These are phyloP conservation scores for Pyrrhopygopsis socrates DNA, from an alignment of 2,888 invertebrate genomes.

Conservation along the genomic window DNA sequence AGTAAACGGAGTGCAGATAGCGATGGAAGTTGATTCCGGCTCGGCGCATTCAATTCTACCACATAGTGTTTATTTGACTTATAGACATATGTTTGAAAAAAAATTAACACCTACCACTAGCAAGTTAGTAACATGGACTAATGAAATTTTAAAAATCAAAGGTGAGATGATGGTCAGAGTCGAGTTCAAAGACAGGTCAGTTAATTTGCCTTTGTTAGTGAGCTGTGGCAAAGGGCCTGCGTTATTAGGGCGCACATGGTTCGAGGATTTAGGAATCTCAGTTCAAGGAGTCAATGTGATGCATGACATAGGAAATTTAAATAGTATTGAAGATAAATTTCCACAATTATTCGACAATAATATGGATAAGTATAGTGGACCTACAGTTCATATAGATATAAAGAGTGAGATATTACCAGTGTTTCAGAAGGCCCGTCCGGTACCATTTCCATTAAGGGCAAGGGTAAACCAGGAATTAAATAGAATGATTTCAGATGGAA, in stretches of 20 bases:
- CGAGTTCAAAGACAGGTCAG: not conserved
- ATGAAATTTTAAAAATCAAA: conserved; percentile 21
- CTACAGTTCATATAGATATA: conserved; percentile 53
- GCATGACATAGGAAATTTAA: not conserved
- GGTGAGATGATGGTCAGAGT: conserved; percentile 5
- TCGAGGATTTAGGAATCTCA: not conserved
- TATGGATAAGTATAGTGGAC: not conserved
- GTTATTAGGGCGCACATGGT: conserved; percentile 5
- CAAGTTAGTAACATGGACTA: conserved; percentile 22
- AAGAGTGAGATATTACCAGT: conserved; percentile 50
- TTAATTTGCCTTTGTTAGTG: not conserved
- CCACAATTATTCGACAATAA: not conserved
- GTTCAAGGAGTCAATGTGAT: not conserved
- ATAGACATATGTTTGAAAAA: not conserved
- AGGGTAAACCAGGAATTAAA: conserved; percentile 76
- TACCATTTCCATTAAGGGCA: conserved; percentile 78
- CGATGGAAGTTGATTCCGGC: not conserved
- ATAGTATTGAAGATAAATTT: not conserved
- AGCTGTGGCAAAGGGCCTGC: conserved; percentile 27
- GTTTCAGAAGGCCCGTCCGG: conserved; percentile 78
- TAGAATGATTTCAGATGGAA: conserved; percentile 38
- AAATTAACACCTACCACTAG: not conserved
- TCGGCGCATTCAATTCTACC: conserved; percentile 11
- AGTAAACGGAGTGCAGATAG: not conserved
- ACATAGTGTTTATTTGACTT: conserved; percentile 1